These are phyloP conservation scores for Diplodus sargus DNA, from an alignment of 2,797 vertebrate species.

Conservation along the genomic window DNA sequence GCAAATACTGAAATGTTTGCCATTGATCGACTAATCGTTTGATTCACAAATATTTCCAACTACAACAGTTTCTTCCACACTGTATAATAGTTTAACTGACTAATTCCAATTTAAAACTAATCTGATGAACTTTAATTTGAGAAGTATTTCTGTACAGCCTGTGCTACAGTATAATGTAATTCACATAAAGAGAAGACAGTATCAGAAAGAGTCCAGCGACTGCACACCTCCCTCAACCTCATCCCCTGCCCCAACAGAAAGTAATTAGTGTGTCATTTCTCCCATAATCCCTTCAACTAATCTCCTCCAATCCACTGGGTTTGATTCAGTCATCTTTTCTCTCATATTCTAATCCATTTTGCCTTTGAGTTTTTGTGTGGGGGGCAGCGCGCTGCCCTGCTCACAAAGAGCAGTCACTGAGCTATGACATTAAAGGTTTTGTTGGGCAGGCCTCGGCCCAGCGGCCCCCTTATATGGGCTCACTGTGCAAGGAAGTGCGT, in stretches of 20 bases:
- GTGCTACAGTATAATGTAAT: neutral
- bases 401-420: constrained; percentile 83
- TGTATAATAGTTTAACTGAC: neutral
- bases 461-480: constrained; percentile 70
- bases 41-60: neutral
- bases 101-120: neutral
- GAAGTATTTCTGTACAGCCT: neutral
- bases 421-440: constrained; percentile 89
- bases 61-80: too few relatives aligned
- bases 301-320: constrained; percentile 84
- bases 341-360: constrained; percentile 87
- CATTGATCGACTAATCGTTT: neutral
- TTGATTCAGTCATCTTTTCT: constrained; percentile 89
- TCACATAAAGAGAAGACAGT: constrained; percentile 11
- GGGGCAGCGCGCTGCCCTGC: constrained; percentile 71
- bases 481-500: constrained; percentile 74
- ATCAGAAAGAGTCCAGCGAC: constrained; percentile 9
- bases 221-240: constrained; percentile 34
- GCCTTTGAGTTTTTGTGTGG: constrained; percentile 85
- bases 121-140: neutral
- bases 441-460: constrained; percentile 72
- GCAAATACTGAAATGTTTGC: neutral
- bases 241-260: constrained; percentile 68
- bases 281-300: constrained; percentile 79
- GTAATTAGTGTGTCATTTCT: constrained; percentile 84